These are phyloP conservation scores for Leptosomus discolor DNA, from an alignment of 2,113 vertebrate genomes.

Conservation along the genomic window DNA sequence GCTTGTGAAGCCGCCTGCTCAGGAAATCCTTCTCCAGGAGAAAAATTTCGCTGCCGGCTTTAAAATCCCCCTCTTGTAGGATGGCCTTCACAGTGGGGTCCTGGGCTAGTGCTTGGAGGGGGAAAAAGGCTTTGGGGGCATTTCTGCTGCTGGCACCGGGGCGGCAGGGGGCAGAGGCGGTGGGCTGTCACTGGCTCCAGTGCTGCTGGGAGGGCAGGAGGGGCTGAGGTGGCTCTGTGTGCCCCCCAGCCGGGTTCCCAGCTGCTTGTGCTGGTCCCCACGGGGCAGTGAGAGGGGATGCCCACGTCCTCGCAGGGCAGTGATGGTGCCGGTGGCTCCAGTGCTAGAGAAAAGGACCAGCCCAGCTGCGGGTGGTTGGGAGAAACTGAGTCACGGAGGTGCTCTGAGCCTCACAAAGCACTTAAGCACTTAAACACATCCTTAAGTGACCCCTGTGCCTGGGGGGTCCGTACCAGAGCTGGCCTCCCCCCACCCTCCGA, in stretches of 20 bases:
- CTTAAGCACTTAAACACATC: not conserved
- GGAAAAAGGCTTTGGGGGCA: rapidly evolving
- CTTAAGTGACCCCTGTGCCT: not conserved
- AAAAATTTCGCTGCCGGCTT: not conserved
- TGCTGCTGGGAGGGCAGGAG: not conserved
- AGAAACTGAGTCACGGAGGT: not conserved
- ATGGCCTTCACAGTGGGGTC: rapidly evolving
- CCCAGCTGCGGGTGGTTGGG: rapidly evolving
- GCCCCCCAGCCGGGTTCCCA: not conserved
- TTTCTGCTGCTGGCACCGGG: not conserved
- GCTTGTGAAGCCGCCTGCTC: not conserved
- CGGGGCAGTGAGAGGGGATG: not conserved
- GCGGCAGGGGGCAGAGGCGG: rapidly evolving
- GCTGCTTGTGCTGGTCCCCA: not conserved
- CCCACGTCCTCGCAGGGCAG: too few relatives aligned
- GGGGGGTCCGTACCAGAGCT: rapidly evolving
- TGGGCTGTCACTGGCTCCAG: not conserved
- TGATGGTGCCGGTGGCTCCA: not conserved
- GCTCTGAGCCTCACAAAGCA: not conserved
- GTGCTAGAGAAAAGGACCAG: not conserved
- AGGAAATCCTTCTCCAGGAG: not conserved
- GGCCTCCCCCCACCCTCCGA: rapidly evolving
- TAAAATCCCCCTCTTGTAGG: not conserved
- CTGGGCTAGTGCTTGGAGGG: rapidly evolving
- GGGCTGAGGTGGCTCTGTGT: not conserved